Base-by-base conservation (phyloP, 2,888 invertebrate species). In the Aricia artaxerxes region DNA sequence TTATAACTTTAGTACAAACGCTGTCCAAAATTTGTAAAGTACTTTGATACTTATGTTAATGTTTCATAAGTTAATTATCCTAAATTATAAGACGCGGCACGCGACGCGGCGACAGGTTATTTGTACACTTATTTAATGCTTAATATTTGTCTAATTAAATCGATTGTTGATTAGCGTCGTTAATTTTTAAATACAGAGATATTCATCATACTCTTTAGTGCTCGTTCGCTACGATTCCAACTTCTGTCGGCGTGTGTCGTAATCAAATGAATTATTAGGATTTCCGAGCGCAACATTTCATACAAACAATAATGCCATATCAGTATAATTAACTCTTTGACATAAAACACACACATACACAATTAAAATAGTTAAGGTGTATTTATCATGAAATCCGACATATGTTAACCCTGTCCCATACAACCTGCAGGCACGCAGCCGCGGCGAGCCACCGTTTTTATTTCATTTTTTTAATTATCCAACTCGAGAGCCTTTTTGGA, bases 391-490 rank as follows among this genome's bases (percentile, higher is more conserved):
- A 85, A 82, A 87, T 88, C 83, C 85, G 80, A 87, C 87, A 85
- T 85, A 89, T 89, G 87, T 86, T 83, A 88, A 87, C 84, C 83
- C 85, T 85, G 85, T 82, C 86, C 87, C 88, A 89, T 88, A 89
- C 89, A 88, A 84, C 83, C 79, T 82, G 80, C 81, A 82, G 84
- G 82, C 83, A 86, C 84, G 82, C 82, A 79, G 78, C 79, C 31
- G 80, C 77, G 80, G 78, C 80, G 80, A 78, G 75, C 82, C 76
- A 80, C 78, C 80, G 72, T 82, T 83, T 83, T 83, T 83, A 80
- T 79, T 72, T 80, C 64, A 78, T 85, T 88, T 88, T 88, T 88
- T 88, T 88, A 88, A 88, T 88, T 88, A 84, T 81, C 73, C 82
- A 82, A 77, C 83, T 78, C 79, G 77, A 80, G 80, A 83, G 79